Evolutionary conservation across 92 coral and sea anemone species (phyloP).

Genomic region (Actinostola sp.): DNA sequence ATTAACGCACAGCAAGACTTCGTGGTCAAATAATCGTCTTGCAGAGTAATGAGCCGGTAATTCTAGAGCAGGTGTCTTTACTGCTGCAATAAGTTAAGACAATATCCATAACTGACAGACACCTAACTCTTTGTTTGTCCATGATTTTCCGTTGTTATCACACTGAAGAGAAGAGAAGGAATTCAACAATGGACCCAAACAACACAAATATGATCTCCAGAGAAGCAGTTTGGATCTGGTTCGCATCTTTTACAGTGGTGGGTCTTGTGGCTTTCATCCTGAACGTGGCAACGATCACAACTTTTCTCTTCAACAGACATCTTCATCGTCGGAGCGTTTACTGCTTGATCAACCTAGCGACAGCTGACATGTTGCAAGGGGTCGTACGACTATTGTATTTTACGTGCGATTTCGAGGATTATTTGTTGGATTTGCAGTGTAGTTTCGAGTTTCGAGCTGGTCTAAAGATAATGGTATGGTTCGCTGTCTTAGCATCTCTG

Average conservation of each 20-base stretch:
- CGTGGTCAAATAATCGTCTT: too few relatives aligned
- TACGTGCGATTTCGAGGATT: background rate
- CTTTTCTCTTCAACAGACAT: constrained; percentile 6
- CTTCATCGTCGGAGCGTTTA: constrained; percentile 29
- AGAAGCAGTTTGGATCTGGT: constrained; percentile 5
- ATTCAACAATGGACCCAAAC: too few relatives aligned
- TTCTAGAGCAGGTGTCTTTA: too few relatives aligned
- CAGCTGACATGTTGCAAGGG: constrained; percentile 25
- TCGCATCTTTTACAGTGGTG: background rate
- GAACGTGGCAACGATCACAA: constrained; percentile 12
- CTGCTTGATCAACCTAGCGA: constrained; percentile 18
- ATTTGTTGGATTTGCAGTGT: background rate
- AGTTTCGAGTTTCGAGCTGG: too few relatives aligned
- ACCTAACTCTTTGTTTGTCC: too few relatives aligned
- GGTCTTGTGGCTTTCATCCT: background rate
- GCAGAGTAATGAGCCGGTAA: too few relatives aligned
- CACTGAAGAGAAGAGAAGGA: too few relatives aligned
- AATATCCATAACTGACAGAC: too few relatives aligned
- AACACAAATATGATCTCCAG: too few relatives aligned
- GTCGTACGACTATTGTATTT: background rate
- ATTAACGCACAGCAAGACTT: too few relatives aligned
- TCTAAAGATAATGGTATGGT: background rate
- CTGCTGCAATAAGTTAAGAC: too few relatives aligned
- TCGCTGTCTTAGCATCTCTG: background rate
- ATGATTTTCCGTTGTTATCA: too few relatives aligned